Conservation (phyloP, 2,113 vertebrate genomes). For the Otus sunia region DNA sequence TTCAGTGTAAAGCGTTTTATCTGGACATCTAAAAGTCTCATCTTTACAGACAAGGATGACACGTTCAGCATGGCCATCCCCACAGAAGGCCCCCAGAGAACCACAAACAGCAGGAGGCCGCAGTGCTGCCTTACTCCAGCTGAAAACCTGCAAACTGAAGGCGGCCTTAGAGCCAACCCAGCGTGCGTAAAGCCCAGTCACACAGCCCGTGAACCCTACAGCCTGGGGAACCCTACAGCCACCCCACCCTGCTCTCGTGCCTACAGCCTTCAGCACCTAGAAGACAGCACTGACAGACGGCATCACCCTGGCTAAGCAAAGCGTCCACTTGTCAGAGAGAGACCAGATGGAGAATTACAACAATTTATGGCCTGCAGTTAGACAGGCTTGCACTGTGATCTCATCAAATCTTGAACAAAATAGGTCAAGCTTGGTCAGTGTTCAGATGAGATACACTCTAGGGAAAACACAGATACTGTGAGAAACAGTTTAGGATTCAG, state of each 20-base stretch:
- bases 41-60: not conserved
- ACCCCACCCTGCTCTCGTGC: not conserved
- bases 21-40: not conserved
- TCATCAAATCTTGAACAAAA: slow-evolving; percentile 48
- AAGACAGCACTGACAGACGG: not conserved
- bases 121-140: not conserved
- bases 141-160: not conserved
- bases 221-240: not conserved
- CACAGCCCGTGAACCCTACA: not conserved
- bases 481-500: not conserved
- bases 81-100: not conserved
- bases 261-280: not conserved
- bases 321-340: not conserved
- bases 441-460: not conserved
- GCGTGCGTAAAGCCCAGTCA: not conserved
- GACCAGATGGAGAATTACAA: slow-evolving; percentile 8
- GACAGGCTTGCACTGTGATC: slow-evolving; percentile 39
- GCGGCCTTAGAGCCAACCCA: not conserved
- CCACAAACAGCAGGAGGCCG: not conserved
- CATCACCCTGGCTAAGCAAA: not conserved
- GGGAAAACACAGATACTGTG: slow-evolving; percentile 10
- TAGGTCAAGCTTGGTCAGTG: slow-evolving; percentile 31
- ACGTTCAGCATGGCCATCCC: not conserved
- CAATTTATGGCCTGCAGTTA: slow-evolving; percentile 49
- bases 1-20: not conserved